Percentiles rank a stretch among this genome's conserved stretches.
Evolutionary conservation across 2,888 invertebrate genomes (phyloP).

Genomic region (Serrognathus titanus): DNA sequence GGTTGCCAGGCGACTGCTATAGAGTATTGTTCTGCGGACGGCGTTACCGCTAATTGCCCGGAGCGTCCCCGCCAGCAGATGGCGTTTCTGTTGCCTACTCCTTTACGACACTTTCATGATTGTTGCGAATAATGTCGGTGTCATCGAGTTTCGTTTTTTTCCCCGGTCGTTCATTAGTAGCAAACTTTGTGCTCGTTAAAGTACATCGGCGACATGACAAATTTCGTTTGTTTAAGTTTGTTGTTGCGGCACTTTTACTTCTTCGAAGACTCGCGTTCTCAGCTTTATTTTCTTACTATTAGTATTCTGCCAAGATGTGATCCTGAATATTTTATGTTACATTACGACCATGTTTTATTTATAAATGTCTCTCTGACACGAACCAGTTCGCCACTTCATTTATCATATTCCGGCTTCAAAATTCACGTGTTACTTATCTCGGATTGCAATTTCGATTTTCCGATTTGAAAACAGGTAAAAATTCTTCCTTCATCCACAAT

Average conservation of each 20-base stretch:
- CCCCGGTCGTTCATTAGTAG: constrained; percentile 18
- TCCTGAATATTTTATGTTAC: too few species aligned
- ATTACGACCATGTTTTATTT: too few species aligned
- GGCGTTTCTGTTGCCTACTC: constrained; percentile 18
- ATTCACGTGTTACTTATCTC: too few species aligned
- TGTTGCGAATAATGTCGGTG: constrained; percentile 14
- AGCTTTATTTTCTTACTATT: too few species aligned
- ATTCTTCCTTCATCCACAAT: too few species aligned
- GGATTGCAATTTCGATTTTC: too few species aligned
- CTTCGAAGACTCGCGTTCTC: too few species aligned
- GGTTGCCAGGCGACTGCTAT: constrained; percentile 1
- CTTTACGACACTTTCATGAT: constrained; percentile 20
- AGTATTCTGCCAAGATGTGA: too few species aligned
- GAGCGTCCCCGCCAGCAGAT: constrained; percentile 18
- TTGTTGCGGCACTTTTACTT: neutral
- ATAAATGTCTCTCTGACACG: too few species aligned
- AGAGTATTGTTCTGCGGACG: constrained; percentile 7
- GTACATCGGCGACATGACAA: constrained; percentile 19
- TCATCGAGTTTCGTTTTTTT: constrained; percentile 11
- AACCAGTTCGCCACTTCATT: too few species aligned
- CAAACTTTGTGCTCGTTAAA: constrained; percentile 28
- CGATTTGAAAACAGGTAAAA: too few species aligned
- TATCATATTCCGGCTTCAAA: too few species aligned
- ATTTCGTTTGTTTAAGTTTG: constrained; percentile 20
- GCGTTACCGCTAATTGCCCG: constrained; percentile 22